Conservation (phyloP, 1,140 invertebrate genomes). For the Pinna nobilis region DNA sequence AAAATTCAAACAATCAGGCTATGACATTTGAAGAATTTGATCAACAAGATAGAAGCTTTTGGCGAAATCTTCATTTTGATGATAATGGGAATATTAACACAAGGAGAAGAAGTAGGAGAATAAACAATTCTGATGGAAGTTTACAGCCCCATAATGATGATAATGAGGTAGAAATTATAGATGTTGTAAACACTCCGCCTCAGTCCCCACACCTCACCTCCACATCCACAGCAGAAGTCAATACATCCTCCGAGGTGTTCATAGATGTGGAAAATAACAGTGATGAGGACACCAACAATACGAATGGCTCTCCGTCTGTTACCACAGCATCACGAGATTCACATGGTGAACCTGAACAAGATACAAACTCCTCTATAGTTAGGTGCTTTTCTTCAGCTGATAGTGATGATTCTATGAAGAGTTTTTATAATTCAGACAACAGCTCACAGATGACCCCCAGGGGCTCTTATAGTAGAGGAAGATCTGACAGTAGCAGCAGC, state of each 20-base stretch:
- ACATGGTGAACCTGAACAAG: too few relatives aligned
- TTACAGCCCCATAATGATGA: neutral
- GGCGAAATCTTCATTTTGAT: conserved; percentile 9
- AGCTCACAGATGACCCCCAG: too few relatives aligned
- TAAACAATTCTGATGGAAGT: neutral
- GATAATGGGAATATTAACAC: conserved; percentile 1
- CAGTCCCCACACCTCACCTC: neutral
- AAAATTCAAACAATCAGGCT: neutral
- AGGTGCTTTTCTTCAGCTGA: too few relatives aligned
- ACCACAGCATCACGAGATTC: neutral
- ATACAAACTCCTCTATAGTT: too few relatives aligned
- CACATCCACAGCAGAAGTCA: neutral
- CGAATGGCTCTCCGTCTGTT: neutral
- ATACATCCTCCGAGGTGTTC: too few relatives aligned
- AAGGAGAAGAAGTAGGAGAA: neutral
- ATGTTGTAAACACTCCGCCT: conserved; percentile 18
- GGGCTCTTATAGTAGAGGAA: too few relatives aligned
- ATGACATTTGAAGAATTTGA: conserved; percentile 21
- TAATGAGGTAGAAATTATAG: neutral
- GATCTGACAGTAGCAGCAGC: too few relatives aligned
- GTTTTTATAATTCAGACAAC: too few relatives aligned
- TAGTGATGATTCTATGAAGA: too few relatives aligned
- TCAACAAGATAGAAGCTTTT: conserved; percentile 10
- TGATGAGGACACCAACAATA: neutral
- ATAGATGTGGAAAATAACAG: conserved; percentile 1